These are phyloP conservation scores for Aplysia californica DNA, from an alignment of 1,140 invertebrate genomes.

Conservation along the genomic window DNA sequence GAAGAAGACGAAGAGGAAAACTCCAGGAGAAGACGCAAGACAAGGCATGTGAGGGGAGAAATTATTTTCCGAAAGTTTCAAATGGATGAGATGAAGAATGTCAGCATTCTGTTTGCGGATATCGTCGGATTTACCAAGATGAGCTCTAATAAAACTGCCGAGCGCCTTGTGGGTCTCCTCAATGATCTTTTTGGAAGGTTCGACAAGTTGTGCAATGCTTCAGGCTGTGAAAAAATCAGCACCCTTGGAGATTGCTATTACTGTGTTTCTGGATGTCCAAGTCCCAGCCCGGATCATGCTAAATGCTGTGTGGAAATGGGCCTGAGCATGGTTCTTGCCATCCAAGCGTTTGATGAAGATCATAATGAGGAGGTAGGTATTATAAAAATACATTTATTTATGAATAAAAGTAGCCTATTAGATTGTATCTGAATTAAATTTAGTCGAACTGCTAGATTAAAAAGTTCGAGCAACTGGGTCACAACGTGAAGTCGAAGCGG, in stretches of 20 bases:
- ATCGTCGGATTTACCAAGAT: conserved; percentile 98
- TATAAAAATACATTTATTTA: too few relatives aligned
- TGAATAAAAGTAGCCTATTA: too few relatives aligned
- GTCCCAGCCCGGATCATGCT: conserved; percentile 89
- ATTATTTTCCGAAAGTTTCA: conserved; percentile 72
- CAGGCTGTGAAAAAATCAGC: conserved; percentile 75
- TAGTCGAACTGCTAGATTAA: too few relatives aligned
- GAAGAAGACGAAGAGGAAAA: conserved; percentile 39
- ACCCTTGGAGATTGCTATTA: conserved; percentile 92
- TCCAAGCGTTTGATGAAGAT: conserved; percentile 73
- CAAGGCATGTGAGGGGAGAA: conserved; percentile 44
- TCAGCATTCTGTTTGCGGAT: conserved; percentile 95
- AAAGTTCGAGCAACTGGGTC: too few relatives aligned
- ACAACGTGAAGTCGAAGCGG: too few relatives aligned
- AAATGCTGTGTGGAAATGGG: conserved; percentile 96
- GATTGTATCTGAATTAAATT: too few relatives aligned
- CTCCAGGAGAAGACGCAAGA: conserved; percentile 42
- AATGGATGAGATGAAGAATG: conserved; percentile 89
- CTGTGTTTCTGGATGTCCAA: conserved; percentile 91
- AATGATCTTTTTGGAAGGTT: conserved; percentile 97
- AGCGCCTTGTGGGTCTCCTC: conserved; percentile 84
- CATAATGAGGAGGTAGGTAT: conserved; percentile 62
- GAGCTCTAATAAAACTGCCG: conserved; percentile 89
- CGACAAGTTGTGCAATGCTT: conserved; percentile 83
- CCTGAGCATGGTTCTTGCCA: conserved; percentile 95